Evolutionary conservation across 2,113 vertebrate genomes (phyloP), one percentile per base, ranked within the genome.

Genomic region (Sisor rabdophorus): DNA sequence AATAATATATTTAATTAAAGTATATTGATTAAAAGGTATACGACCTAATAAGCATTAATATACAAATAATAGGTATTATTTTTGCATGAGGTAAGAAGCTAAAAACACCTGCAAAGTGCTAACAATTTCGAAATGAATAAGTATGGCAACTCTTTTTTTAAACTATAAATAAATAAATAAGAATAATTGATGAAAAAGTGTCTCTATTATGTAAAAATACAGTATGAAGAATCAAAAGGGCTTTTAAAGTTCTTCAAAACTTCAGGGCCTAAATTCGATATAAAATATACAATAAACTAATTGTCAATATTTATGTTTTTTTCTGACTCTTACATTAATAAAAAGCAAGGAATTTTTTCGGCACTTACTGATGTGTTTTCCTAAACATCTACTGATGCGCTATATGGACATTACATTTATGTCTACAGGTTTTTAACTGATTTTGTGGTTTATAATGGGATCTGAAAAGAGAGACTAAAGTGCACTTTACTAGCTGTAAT

Each of bases 181-280:
- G n/a, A 36, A 47, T 59, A 73, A 40, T 44, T 59, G 48, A 48
- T n/a, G 2, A 0, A 20, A 75, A 19, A 12, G 24, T 47, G 24
- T 58, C 59, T 60, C 26, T 15, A 70, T 36, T 44, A 60, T 36
- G 36, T 19, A 28, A 58, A 70, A 77, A 61, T 53, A 24, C 17
- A 58, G 20, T 36, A 20, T 26, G 9, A 28, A 44, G 32, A 47
- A 28, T 50, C 19, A 53, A 40, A 36, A 61, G 11, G 28, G 16
- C 44, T 69, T 69, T 58, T 7, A 59, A 58, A 56, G 48, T 16
- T 3, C 32, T 36, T 50, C 24, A 48, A 76, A 53, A 52, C 20
- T 70, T 53, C 26, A 56, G 32, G 52, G 55, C 52, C 28, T 60
- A 24, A 76, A 76, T 83, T 79, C 36, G 79, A 73, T 67, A 76